A percentile compares a stretch with the other conserved stretches of the same genome.
phyloP scores from a whole-genome alignment of 2,113 vertebrate species.

The Oxyura jamaicensis region DNA sequence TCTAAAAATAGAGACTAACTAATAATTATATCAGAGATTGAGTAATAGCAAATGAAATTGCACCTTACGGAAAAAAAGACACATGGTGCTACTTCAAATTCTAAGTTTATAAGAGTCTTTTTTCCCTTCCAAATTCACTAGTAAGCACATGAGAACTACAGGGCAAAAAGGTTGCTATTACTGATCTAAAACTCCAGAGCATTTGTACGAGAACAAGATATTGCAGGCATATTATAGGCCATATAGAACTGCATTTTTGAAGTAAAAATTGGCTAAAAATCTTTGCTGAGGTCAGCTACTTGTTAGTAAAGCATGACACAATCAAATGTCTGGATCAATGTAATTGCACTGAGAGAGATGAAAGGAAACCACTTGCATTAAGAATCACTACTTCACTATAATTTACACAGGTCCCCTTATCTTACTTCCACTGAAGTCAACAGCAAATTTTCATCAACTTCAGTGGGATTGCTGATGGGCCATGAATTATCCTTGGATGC shows the following conservation, averaged over 20 bases:
- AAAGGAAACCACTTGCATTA: background rate
- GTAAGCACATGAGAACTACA: background rate
- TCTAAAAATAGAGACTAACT: background rate
- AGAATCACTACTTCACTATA: background rate
- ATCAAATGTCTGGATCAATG: background rate
- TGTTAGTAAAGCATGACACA: background rate
- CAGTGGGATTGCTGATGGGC: background rate
- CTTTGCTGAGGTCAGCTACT: background rate
- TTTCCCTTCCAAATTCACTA: background rate
- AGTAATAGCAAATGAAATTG: background rate
- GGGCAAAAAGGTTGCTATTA: background rate
- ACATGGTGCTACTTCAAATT: background rate
- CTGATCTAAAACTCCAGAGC: background rate
- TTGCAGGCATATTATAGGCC: background rate
- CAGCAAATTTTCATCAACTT: background rate
- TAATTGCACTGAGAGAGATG: background rate
- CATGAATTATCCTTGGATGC: background rate
- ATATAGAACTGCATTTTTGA: background rate
- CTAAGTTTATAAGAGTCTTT: background rate
- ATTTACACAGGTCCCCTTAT: background rate
- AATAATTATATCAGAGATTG: background rate
- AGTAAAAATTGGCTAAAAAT: background rate
- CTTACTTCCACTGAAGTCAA: background rate
- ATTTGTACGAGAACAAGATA: background rate
- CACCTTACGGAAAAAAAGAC: background rate